Percentiles rank a stretch among this genome's conserved stretches.
Conservation (phyloP, 2,888 invertebrate genomes). For the Heliconius cydno region DNA sequence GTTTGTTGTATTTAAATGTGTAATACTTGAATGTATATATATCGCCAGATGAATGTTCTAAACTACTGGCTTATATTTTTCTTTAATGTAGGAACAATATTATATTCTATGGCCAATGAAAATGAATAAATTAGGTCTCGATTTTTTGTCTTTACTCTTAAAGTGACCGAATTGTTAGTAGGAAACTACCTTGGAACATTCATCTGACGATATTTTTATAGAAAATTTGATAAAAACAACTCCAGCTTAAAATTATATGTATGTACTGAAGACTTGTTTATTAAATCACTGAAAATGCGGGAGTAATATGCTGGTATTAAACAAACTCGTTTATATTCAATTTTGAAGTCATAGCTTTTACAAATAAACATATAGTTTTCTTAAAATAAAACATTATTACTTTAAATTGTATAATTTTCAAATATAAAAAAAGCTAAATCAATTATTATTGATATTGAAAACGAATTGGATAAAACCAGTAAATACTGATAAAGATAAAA, state of each 20-base stretch:
- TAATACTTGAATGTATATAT: not conserved
- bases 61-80: not conserved
- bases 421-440: too few relatives aligned
- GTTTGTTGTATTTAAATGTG: not conserved
- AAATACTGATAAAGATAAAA: constrained; percentile 3
- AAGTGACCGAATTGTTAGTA: not conserved
- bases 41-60: constrained; percentile 2
- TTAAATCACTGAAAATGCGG: not conserved
- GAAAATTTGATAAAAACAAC: not conserved
- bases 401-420: too few relatives aligned
- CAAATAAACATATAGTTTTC: too few relatives aligned
- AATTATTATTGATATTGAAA: not conserved
- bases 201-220: not conserved
- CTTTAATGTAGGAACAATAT: not conserved
- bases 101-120: not conserved
- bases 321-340: not conserved
- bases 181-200: not conserved
- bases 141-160: not conserved
- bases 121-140: not conserved
- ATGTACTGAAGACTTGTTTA: not conserved
- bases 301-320: not conserved
- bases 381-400: too few relatives aligned
- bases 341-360: not conserved
- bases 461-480: not conserved
- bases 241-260: not conserved